Base-by-base conservation (phyloP, 2,888 invertebrate genomes). In the Cabera pusaria region DNA sequence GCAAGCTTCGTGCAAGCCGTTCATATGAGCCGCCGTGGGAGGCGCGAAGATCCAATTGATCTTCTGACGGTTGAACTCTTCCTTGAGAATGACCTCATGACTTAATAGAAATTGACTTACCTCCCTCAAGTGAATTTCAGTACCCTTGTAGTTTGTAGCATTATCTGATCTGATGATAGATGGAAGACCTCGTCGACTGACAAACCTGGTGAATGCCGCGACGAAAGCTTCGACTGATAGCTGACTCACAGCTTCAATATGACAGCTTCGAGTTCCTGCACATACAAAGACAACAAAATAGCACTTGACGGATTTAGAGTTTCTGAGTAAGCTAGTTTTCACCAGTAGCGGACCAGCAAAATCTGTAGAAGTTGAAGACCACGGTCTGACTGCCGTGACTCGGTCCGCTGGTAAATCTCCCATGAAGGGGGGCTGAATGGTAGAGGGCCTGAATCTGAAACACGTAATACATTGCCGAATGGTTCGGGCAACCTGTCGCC, bases 341-440 rank as follows among this genome's bases (percentile, higher is more conserved):
- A 35, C 10, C 1, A 35, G 6, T 3, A 14, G 27, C 1, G 35
- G 35, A 1, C 35, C 35, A 1, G 22, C 35, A 16, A 35, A 35
- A 16, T 35, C 26, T 11, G 35, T 35, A 1, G 27, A 16, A 2
- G 9, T 9, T 6, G 24, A 23, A 6, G 9, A 6, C 10, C 23
- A 33, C 5, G 35, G 27, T 2, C 27, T 10, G 1, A 22, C 7
- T 1, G 14, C 26, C 10, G 20, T 8, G 7, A 27, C 16, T 7
- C 35, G 7, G 11, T 35, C 35, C 1, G 35, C 35, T 6, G 27
- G 35, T 6, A 27, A 10, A 6, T 35, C 27, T n/a, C 16, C 35
- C 35, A 35, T 35, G 27, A 27, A 22, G 1, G 26, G 27, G 2
- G 26, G 27, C n/a, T 26, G 35, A 21, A 10, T 17, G n/a, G n/a